Evolutionary conservation across 2,888 invertebrate genomes (phyloP), one percentile per base, ranked within the genome.

Genomic region (Cataglyphis albicans): DNA sequence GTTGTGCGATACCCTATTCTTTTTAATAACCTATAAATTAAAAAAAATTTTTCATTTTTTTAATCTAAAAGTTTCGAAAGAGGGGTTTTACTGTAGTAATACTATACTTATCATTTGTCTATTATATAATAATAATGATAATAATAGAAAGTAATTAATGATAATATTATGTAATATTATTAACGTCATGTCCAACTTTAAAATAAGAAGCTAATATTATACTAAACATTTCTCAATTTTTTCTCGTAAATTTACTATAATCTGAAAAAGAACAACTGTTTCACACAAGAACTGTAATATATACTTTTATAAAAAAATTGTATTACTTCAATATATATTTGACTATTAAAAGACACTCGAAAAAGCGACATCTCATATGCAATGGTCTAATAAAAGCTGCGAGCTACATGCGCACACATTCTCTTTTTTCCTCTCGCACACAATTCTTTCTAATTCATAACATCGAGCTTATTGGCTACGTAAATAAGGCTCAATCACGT

Each of bases 401-500:
- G 73, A 80, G 59, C 73, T 80, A 72, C 78, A 72, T 64, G 41
- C 78, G 72, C 35, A 59, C 12, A 44, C 59, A 80, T n/a, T 21
- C 68, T 6, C 55, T 72, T 21, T 59, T 35, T 32, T 57, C 57
- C 76, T 78, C 78, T 78, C 29, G 44, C 73, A 80, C 7, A 72
- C 73, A 80, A 21, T 82, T 41, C 12, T 83, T 48, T 75, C 64
- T 52, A 44, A 84, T 61, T 68, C 18, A 35, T 64, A 57, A 48
- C 55, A 64, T 83, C 68, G 68, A 32, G 73, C 59, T 72, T 59
- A 72, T 80, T 21, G 29, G 41, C 72, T 80, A 72, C 21, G 32
- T 80, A 80, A 90, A 65, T 90, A 90, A 90, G 90, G 90, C 90
- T 90, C 91, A 87, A 90, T 91, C 88, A 88, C 88, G 84, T 88